Base-by-base conservation (phyloP, 2,113 vertebrate species). In the Colistium nudipinnis region DNA sequence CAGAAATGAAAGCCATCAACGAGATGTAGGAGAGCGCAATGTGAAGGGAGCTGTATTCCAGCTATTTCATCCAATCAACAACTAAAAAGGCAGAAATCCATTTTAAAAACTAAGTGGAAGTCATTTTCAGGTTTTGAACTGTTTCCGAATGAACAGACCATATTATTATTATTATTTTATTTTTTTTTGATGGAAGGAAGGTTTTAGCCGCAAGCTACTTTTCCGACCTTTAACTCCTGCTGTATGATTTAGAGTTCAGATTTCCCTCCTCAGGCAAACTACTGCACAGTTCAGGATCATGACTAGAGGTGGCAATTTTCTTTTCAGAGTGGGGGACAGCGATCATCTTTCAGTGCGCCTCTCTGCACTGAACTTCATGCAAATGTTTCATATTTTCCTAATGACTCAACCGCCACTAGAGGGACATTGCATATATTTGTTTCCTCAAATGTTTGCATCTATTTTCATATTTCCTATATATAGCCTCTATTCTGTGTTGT, bases 1-100 rank as follows among this genome's bases (percentile, higher is more conserved):
- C 31, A 31, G 63, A 79, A n/a, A 64, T 45, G 66, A 65, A 66
- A 62, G 35, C 7, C 48, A 28, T 52, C n/a, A 38, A 52, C 61
- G 28, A 43, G 13, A 16, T 39, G 36, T 10, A 10, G 7, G 48
- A 19, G 48, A 54, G 30, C 27, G 31, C 12, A 48, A 61, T 35
- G 43, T 14, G n/a, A n/a, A n/a, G n/a, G n/a, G n/a, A n/a, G n/a
- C n/a, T n/a, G n/a, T n/a, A n/a, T n/a, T n/a, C n/a, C n/a, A n/a
- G n/a, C n/a, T n/a, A n/a, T n/a, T n/a, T n/a, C n/a, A n/a, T n/a
- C n/a, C n/a, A n/a, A n/a, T n/a, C n/a, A n/a, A n/a, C n/a, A n/a
- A n/a, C n/a, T n/a, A n/a, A 41, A 22, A 36, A 36, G 10, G 19
- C 38, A 62, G 47, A 47, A 57, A 3, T 4, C 8, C 2, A n/a